Evolutionary conservation across 2,113 vertebrate genomes (phyloP), one percentile per base, ranked within the genome.

Genomic region (Hippocampus abdominalis): DNA sequence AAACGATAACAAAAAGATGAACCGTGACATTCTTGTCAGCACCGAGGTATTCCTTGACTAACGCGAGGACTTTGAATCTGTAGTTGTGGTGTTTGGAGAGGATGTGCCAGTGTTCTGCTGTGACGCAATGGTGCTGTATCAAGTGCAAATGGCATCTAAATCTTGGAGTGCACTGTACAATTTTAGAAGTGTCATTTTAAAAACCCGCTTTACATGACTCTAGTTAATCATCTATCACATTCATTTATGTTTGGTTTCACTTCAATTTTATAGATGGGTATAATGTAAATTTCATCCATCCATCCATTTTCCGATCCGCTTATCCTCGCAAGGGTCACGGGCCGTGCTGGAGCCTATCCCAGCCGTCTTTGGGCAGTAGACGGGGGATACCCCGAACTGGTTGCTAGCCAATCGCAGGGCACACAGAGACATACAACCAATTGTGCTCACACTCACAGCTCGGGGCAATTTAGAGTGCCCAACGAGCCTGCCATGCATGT

Each of bases 1-100:
- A 84, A 84, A 83, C 80, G 77, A 64, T 76, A 80, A 73, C 70
- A 64, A 69, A 73, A 71, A 75, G 72, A 83, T 61, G 76, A 72
- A 82, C 80, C 75, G 32, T 61, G 75, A 81, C 76, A 82, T 64
- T 36, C 40, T 23, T 73, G 78, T 83, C 80, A 70, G 71, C n/a
- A 2, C 42, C 42, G 56, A 85, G 69, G 73, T 83, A 79, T 78
- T 75, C 76, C 18, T 18, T 66, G 63, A 80, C 42, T 73, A 74
- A 80, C 65, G 57, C 18, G 42, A 57, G 0, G 3, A 65, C 1
- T 70, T 1, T 25, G 32, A 74, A 72, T 74, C 46, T 54, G 48
- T 10, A 16, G 60, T 42, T 54, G 59, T 74, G 76, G 66, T 78
- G 83, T 79, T 79, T 85, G 72, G 67, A 78, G 68, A 54, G 67